Evolutionary conservation across 2,113 vertebrate species (phyloP).

Genomic region (Oryzias celebensis): DNA sequence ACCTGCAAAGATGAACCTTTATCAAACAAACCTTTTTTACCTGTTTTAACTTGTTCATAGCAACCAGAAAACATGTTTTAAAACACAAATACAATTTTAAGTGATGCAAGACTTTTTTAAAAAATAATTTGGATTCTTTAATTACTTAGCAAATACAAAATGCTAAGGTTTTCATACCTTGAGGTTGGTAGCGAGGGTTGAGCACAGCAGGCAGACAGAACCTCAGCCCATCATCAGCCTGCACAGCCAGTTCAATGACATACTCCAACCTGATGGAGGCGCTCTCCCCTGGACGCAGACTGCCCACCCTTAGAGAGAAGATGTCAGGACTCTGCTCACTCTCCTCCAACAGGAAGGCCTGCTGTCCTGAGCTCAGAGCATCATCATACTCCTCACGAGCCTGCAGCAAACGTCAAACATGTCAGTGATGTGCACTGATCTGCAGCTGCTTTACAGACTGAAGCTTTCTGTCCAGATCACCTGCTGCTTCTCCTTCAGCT

Average conservation of each 20-base stretch:
- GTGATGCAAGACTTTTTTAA: no score
- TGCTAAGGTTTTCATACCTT: neutral
- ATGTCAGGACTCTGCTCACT: constrained; percentile 74
- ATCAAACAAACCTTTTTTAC: no score
- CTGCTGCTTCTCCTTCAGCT: constrained; percentile 52
- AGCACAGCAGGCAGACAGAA: constrained; percentile 71
- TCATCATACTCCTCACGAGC: constrained; percentile 77
- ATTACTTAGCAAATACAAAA: constrained; percentile 67
- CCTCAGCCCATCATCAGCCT: constrained; percentile 78
- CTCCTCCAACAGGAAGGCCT: constrained; percentile 82
- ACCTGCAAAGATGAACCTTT: no score
- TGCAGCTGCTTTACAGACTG: neutral
- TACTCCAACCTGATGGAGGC: constrained; percentile 79
- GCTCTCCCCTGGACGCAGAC: constrained; percentile 77
- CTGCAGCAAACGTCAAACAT: constrained; percentile 44
- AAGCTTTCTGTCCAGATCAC: constrained; percentile 38
- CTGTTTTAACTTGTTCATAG: no score
- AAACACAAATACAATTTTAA: no score
- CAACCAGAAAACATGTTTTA: no score
- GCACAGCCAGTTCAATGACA: constrained; percentile 79
- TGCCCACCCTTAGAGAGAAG: constrained; percentile 81
- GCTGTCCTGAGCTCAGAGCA: constrained; percentile 76
- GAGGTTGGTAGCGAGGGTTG: no score
- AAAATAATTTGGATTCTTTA: no score
- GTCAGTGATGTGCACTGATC: neutral